phyloP scores from a whole-genome alignment of 2,888 invertebrate genomes.

The Mimas tiliae region DNA sequence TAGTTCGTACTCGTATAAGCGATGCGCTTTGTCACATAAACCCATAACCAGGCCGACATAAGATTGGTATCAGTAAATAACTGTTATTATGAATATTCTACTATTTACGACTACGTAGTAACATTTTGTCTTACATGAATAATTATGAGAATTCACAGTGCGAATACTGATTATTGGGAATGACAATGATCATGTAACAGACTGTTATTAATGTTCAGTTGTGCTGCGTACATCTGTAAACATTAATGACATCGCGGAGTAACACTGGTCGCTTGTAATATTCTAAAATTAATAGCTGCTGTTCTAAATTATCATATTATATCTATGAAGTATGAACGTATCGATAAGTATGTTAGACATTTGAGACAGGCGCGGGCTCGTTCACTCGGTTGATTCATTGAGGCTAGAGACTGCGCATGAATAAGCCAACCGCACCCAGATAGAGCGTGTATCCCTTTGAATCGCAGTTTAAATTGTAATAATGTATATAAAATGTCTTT shows the following conservation, averaged over 20 bases:
- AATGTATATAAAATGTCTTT: slow-evolving; percentile 35
- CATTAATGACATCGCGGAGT: slow-evolving; percentile 10
- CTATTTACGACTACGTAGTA: slow-evolving; percentile 11
- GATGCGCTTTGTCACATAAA: slow-evolving; percentile 54
- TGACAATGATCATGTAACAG: slow-evolving; percentile 1
- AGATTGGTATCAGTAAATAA: slow-evolving; percentile 37
- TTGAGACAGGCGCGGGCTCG: slow-evolving; percentile 9
- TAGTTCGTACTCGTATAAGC: slow-evolving; percentile 55
- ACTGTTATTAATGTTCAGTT: slow-evolving; percentile 13
- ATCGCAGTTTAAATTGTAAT: slow-evolving; percentile 36
- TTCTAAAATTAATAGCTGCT: slow-evolving; percentile 8
- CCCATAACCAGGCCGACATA: slow-evolving; percentile 35
- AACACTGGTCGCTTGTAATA: slow-evolving; percentile 18
- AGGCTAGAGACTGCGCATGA: slow-evolving; percentile 29
- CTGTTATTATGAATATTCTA: slow-evolving; percentile 29
- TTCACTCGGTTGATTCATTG: slow-evolving; percentile 23
- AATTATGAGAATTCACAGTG: slow-evolving; percentile 1
- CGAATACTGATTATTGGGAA: slow-evolving; percentile 1
- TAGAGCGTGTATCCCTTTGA: slow-evolving; percentile 36
- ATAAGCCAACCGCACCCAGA: slow-evolving; percentile 41
- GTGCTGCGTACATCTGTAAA: slow-evolving; percentile 12
- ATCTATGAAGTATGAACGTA: slow-evolving; percentile 3
- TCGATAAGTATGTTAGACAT: slow-evolving; percentile 17
- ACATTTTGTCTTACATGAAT: slow-evolving; percentile 11
- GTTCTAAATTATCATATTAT: slow-evolving; percentile 16